Base-by-base conservation (phyloP, 2,113 vertebrate genomes). In the Epinephelus fuscoguttatus region DNA sequence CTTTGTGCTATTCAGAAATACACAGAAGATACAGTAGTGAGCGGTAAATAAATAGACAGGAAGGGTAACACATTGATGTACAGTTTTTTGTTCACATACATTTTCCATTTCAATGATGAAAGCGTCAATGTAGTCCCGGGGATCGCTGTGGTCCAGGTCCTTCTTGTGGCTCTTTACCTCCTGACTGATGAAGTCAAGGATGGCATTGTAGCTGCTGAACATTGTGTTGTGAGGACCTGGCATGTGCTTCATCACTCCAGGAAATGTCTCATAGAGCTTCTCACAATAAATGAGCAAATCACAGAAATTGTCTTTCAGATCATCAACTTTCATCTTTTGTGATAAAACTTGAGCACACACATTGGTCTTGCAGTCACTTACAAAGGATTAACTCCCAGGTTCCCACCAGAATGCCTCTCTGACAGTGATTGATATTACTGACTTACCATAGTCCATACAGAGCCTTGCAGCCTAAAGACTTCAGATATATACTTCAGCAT, bases 61-160 rank as follows among this genome's bases (percentile, higher is more conserved):
- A 2, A 1, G 27, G 42, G 9, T 3, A 9, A 8, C 23, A 13
- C 19, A 19, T 2, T 53, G 4, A 6, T 60, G 19, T 57, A 5
- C 10, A 18, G 1, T 30, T 13, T 6, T 2, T n/a, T 25, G 1
- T 14, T 25, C 19, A 66, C 67, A 19, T 87, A 97, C 96, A 67
- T 95, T 96, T 76, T 91, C 75, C 30, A 96, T 95, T 91, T 97
- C 95, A 1, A 89, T 93, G 23, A 97, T 92, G 82, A 96, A 97
- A 80, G 93, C 82, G 27, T 97, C 96, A 0, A 97, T 96, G 88
- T 96, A 96, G 81, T 97, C 96, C n/a, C 93, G 84, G 0, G 92
- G 82, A 45, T 95, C 89, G 0, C 10, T 53, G 19, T 7, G 6
- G 52, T 53, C 52, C 52, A 53, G 18, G 19, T 53, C 52, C 19